These are phyloP conservation scores for Papilio glaucus DNA, from an alignment of 1,140 invertebrate species.

Conservation along the genomic window DNA sequence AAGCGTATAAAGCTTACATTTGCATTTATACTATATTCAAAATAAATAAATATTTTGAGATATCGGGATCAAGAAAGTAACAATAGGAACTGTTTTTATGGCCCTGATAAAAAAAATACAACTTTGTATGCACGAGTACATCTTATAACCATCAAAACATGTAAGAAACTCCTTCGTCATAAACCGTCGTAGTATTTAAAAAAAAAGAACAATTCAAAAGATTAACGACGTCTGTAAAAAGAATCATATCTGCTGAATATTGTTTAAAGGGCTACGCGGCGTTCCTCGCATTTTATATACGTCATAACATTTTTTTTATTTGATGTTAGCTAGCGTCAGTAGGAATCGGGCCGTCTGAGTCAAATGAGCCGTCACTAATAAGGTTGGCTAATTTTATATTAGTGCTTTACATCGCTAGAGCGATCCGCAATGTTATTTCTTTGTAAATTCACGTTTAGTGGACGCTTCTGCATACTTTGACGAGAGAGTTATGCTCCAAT, in stretches of 20 bases:
- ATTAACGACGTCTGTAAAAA: constrained; percentile 32
- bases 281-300: constrained; percentile 30
- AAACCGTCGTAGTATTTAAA: constrained; percentile 17
- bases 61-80: too few relatives aligned
- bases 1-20: too few relatives aligned
- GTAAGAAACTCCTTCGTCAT: not conserved
- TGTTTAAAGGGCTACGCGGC: constrained; percentile 25
- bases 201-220: constrained; percentile 14
- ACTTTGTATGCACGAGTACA: not conserved
- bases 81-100: too few relatives aligned
- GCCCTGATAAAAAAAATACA: too few relatives aligned
- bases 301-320: constrained; percentile 36
- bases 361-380: constrained; percentile 37
- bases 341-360: constrained; percentile 34
- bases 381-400: constrained; percentile 37
- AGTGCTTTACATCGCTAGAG: constrained; percentile 29
- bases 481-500: constrained; percentile 31
- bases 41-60: too few relatives aligned
- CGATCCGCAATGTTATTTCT: constrained; percentile 31
- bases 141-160: not conserved
- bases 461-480: constrained; percentile 33
- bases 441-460: constrained; percentile 34
- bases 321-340: constrained; percentile 15
- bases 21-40: too few relatives aligned
- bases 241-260: constrained; percentile 29